Percentiles rank a stretch among this genome's conserved stretches.
Evolutionary conservation across 2,888 invertebrate species (phyloP).

Genomic region (Cerceris ruficornis): DNA sequence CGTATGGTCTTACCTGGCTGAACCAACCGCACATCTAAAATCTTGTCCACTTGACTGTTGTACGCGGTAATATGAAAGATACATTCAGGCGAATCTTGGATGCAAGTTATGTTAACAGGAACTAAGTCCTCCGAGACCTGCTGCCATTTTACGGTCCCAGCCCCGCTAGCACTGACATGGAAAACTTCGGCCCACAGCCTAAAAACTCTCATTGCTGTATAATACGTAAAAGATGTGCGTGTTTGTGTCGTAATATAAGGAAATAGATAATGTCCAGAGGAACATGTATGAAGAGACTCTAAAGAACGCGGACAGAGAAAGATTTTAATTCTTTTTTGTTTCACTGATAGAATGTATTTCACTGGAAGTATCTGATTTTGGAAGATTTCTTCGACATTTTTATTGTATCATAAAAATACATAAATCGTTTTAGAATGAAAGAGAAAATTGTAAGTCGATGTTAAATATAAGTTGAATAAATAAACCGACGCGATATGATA

Average conservation of each 20-base stretch:
- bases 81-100: conserved; percentile 97
- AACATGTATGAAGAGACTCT: conserved; percentile 2
- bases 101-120: conserved; percentile 98
- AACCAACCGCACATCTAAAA: conserved; percentile 97
- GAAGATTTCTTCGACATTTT: neutral
- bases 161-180: conserved; percentile 96
- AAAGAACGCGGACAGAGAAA: neutral
- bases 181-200: conserved; percentile 99
- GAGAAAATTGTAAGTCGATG: too few species aligned
- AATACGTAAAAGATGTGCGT: conserved; percentile 1
- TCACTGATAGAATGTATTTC: neutral
- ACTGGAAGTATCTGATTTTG: too few species aligned
- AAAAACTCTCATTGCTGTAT: conserved; percentile 74
- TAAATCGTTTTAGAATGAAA: too few species aligned
- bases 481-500: too few species aligned
- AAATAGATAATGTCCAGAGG: neutral
- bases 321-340: neutral
- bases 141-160: conserved; percentile 97
- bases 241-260: conserved; percentile 20
- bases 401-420: too few species aligned
- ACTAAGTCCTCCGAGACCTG: conserved; percentile 99
- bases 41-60: conserved; percentile 99
- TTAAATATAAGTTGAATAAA: too few species aligned
- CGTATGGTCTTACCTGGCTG: conserved; percentile 90
- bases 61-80: conserved; percentile 99